Base-by-base conservation (phyloP, 23 tunicate genomes). In the Aplidium turbinatum region DNA sequence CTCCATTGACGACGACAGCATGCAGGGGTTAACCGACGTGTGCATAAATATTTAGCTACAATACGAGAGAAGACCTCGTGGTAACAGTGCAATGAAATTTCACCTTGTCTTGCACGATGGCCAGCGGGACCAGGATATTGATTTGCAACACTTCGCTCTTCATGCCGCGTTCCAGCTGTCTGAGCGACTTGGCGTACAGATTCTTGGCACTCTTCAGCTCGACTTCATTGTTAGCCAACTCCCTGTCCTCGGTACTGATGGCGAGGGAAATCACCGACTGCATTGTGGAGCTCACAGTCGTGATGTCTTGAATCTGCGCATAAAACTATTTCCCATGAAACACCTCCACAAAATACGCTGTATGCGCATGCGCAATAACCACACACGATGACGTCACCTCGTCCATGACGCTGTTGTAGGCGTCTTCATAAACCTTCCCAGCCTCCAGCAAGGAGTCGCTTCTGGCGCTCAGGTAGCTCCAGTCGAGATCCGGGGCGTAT, bases 401-500 rank as follows among this genome's bases (percentile, higher is more conserved):
- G 32, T 72, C 26, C 78, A 72, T 72, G 35, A 72, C 78, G 54
- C 45, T 29, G 24, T 72, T 72, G 28, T 72, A 72, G 19, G 78
- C 19, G 54, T 72, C 78, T 19, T 72, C 78, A 51, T 52, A 72
- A 11, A 52, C 40, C 54, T 72, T 52, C 16, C 78, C 78, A 2
- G 78, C 32, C 23, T 26, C 63, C n/a, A 72, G 22, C 6, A 72
- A 30, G 2, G 45, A 32, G 24, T 52, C 78, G 19, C 63, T 72
- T 31, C 63, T 47, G 39, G 64, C 40, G 63, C 27, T 24, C 4
- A 72, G 78, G 40, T 72, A 72, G 33, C 38, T 23, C 78, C 78
- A 72, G 26, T 72, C 78, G 2, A 72, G 64, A 51, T 72, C 78
- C 9, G 78, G 78, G n/a, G 78, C 78, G 34, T 72, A 72, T 6